Conservation (phyloP, 2,888 invertebrate species). For the Caenorhabditis uteleia region DNA sequence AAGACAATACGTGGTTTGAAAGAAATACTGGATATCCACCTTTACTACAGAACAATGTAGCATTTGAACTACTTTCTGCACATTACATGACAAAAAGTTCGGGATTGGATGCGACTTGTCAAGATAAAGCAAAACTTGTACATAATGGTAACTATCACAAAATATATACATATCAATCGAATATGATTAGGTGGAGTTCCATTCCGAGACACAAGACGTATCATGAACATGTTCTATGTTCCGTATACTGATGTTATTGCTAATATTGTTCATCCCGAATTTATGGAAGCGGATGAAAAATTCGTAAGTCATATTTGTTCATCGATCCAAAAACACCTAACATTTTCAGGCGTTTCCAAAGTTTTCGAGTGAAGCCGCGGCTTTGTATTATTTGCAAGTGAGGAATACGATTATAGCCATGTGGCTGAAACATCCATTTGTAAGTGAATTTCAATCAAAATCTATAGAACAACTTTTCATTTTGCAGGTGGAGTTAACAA, state of each 20-base stretch:
- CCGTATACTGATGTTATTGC: slow-evolving; percentile 32
- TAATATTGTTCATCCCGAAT: slow-evolving; percentile 69
- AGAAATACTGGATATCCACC: slow-evolving; percentile 26
- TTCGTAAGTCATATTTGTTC: slow-evolving; percentile 8
- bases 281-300: slow-evolving; percentile 70
- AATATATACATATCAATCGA: neutral
- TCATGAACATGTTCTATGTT: slow-evolving; percentile 37
- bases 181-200: slow-evolving; percentile 1
- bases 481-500: slow-evolving; percentile 8
- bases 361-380: slow-evolving; percentile 30
- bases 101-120: slow-evolving; percentile 32
- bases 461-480: neutral
- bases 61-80: slow-evolving; percentile 12
- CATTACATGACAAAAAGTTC: slow-evolving; percentile 22
- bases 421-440: slow-evolving; percentile 71
- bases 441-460: slow-evolving; percentile 27
- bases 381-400: slow-evolving; percentile 70
- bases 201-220: slow-evolving; percentile 15
- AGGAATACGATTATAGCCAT: slow-evolving; percentile 71
- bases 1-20: slow-evolving; percentile 7
- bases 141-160: slow-evolving; percentile 6
- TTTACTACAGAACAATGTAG: slow-evolving; percentile 22
- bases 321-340: slow-evolving; percentile 67
- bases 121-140: slow-evolving; percentile 15
- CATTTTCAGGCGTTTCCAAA: slow-evolving; percentile 70